Percentiles rank a stretch among this genome's conserved stretches.
phyloP scores from a whole-genome alignment of 2,113 vertebrate genomes.

The Corythoichthys intestinalis region DNA sequence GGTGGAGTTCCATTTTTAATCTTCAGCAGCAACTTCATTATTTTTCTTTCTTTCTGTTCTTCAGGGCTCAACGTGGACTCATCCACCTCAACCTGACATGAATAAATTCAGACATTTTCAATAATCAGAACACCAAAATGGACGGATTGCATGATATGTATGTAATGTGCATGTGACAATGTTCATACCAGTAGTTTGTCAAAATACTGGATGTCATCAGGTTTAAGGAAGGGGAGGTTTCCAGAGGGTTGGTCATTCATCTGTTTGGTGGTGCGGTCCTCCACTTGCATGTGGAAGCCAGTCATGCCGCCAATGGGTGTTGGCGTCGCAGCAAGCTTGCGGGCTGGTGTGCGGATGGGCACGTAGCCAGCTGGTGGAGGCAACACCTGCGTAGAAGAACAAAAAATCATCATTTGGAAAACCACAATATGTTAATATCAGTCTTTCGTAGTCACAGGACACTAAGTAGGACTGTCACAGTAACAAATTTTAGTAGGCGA shows the following conservation, averaged over 20 bases:
- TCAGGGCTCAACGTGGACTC: conserved; percentile 97
- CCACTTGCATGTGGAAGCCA: conserved; percentile 97
- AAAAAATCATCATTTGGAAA: conserved; percentile 1
- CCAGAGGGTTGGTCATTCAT: conserved; percentile 97
- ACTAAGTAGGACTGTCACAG: too few species aligned
- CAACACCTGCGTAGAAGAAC: conserved; percentile 76
- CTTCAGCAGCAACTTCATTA: conserved; percentile 98
- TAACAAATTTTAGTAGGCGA: too few species aligned
- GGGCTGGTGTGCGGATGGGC: conserved; percentile 94
- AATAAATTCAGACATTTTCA: not conserved
- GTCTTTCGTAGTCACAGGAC: too few species aligned
- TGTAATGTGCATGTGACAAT: not conserved
- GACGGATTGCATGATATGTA: not conserved
- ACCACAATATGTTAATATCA: too few species aligned
- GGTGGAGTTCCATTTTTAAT: conserved; percentile 98
- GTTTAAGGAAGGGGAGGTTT: conserved; percentile 97
- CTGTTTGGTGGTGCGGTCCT: conserved; percentile 92
- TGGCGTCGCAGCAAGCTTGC: conserved; percentile 94
- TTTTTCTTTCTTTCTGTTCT: conserved; percentile 98
- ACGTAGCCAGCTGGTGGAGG: conserved; percentile 96
- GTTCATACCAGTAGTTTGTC: conserved; percentile 90
- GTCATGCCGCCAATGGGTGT: conserved; percentile 96
- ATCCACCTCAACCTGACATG: conserved; percentile 90
- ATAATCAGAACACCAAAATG: not conserved
- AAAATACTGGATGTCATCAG: conserved; percentile 98